Evolutionary conservation across 1,140 invertebrate genomes (phyloP), one percentile per base, ranked within the genome.

Genomic region (Hormaphis cornu): DNA sequence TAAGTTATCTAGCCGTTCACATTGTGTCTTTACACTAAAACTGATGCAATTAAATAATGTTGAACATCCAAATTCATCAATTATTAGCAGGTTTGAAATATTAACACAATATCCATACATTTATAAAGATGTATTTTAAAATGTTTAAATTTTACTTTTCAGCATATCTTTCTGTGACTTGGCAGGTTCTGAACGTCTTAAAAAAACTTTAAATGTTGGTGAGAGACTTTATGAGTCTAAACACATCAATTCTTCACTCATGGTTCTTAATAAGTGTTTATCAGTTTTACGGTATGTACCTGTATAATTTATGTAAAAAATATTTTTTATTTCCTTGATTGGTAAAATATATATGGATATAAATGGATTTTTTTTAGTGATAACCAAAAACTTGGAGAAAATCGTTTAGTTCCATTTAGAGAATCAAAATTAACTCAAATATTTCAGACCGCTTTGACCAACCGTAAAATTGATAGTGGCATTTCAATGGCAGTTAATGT

Each of bases 191-290:
- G 95, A 97, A 78, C 80, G 95, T n/a, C 81, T 85, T 14, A 86
- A 86, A 52, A 93, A 93, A 77, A 93, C 94, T 1, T 80, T 87
- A 26, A 93, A 90, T 78, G 82, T 84, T n/a, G 93, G 93, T 16
- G 85, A 86, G 4, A 77, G 92, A 18, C 79, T 96, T 20, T 87
- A 85, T 75, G 94, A 98, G 80, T 91, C 93, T 0, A 86, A 89
- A 70, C 90, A 87, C 74, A 97, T 97, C 71, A 97, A 98, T 76
- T 87, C 86, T 1, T 96, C 91, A 20, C 80, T 97, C 1, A 79
- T 93, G 72, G 89, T 93, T 9, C 81, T 98, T 1, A 88, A 91
- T 50, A 80, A 89, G 48, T 96, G 93, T 75, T 85, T 97, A 79
- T 48, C 77, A 75, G 56, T 78, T 76, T 72, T 73, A 72, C 69